Evolutionary conservation across 2,113 vertebrate species (phyloP).

Genomic region (Caracal caracal): DNA sequence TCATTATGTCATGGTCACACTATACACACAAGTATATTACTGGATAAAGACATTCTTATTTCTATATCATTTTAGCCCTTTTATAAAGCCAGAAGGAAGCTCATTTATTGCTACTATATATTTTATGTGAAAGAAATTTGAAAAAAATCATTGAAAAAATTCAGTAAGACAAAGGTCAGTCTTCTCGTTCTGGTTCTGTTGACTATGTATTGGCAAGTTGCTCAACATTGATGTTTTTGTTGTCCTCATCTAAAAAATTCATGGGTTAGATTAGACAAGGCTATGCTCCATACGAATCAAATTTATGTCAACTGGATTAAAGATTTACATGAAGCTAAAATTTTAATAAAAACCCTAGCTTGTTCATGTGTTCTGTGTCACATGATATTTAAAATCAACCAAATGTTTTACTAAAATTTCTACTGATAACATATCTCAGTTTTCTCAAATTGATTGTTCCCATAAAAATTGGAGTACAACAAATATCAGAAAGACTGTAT

Average conservation of each 20-base stretch:
- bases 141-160: constrained; percentile 37
- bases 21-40: not conserved
- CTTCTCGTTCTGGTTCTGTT: not conserved
- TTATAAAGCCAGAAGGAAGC: not conserved
- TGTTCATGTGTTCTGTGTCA: not conserved
- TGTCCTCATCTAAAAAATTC: constrained; percentile 10
- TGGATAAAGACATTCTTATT: not conserved
- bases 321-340: constrained; percentile 15
- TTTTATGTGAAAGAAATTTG: constrained; percentile 1
- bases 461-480: not conserved
- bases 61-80: not conserved
- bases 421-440: not conserved
- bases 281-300: not conserved
- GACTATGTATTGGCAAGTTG: not conserved
- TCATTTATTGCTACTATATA: not conserved
- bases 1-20: not conserved
- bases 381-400: constrained; percentile 9
- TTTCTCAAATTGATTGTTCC: not conserved
- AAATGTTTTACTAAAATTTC: constrained; percentile 15
- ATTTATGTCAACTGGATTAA: not conserved
- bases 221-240: not conserved
- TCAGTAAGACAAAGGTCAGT: not conserved
- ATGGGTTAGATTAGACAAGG: not conserved
- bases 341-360: constrained; percentile 17
- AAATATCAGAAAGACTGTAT: not conserved